Base-by-base conservation (phyloP, 2,113 vertebrate genomes). In the Melospiza georgiana region DNA sequence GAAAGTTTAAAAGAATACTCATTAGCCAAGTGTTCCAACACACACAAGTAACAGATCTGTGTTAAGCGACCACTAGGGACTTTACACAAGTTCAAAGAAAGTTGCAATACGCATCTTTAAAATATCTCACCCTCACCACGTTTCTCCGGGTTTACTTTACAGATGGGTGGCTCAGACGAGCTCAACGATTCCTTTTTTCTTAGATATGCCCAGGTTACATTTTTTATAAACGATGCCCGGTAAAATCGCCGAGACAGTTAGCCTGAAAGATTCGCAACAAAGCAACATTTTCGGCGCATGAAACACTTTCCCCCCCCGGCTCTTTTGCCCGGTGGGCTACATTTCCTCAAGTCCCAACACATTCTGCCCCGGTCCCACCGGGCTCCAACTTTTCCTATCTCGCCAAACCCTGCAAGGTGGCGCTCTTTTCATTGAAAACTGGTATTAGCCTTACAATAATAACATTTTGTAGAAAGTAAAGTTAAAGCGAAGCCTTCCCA, bases 381-480 rank as follows among this genome's bases (percentile, higher is more conserved):
- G 77, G 41, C 96, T 95, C 48, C 68, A 95, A 90, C 96, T 97
- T 95, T 91, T 96, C 44, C 96, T 93, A 61, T 97, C 93, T 97
- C 87, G 2, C 49, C 67, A 76, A 78, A 87, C 93, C 90, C 97
- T 97, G 96, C 97, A 98, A 98, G 98, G 98, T 98, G 98, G 98
- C 97, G 98, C 98, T 98, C 98, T 98, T 96, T 95, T 96, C 96
- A 79, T 22, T 73, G 96, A 75, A 95, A 93, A 92, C 82, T 77
- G 55, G 6, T 66, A 66, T 87, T 87, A 84, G 62, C 63, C 78
- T 92, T 83, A 90, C 21, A 95, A 96, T 90, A 84, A 94, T 41
- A 97, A 94, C 80, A 85, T 94, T 94, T 94, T 91, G 76, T 39
- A 46, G 63, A 93, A 97, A 95, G 87, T 88, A 71, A 96, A 96